Evolutionary conservation across 2,113 vertebrate species (phyloP).

Genomic region (Pteruthius melanotis): DNA sequence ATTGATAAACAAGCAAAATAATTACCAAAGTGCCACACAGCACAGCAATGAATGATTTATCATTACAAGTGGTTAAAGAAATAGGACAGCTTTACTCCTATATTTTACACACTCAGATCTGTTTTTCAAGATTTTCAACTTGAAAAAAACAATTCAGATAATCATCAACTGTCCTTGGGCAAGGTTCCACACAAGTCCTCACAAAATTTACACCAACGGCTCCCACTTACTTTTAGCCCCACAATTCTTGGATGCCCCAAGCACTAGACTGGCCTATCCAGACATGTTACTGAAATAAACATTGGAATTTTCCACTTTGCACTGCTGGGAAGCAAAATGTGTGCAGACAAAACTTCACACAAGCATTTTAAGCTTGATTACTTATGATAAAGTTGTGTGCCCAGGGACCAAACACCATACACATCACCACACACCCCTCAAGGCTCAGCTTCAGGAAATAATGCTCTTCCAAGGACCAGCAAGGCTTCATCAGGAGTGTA

Average conservation of each 20-base stretch:
- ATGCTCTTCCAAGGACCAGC: background rate
- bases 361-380: background rate
- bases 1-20: background rate
- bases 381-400: background rate
- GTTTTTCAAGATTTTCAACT: background rate
- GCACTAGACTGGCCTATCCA: background rate
- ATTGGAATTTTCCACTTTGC: background rate
- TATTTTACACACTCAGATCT: background rate
- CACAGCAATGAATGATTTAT: background rate
- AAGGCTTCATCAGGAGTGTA: background rate
- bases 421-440: background rate
- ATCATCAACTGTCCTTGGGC: background rate
- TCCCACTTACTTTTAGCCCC: background rate
- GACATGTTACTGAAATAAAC: fast-evolving
- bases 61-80: background rate
- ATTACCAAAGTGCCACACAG: background rate
- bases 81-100: fast-evolving
- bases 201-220: background rate
- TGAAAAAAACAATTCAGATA: background rate
- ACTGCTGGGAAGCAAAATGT: background rate
- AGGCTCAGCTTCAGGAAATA: background rate
- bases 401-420: background rate
- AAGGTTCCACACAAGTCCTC: background rate
- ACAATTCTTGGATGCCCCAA: background rate
- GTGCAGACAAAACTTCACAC: background rate